Evolutionary conservation across 2,888 invertebrate genomes (phyloP), one percentile per base, ranked within the genome.

Genomic region (Eretmocerus hayati): DNA sequence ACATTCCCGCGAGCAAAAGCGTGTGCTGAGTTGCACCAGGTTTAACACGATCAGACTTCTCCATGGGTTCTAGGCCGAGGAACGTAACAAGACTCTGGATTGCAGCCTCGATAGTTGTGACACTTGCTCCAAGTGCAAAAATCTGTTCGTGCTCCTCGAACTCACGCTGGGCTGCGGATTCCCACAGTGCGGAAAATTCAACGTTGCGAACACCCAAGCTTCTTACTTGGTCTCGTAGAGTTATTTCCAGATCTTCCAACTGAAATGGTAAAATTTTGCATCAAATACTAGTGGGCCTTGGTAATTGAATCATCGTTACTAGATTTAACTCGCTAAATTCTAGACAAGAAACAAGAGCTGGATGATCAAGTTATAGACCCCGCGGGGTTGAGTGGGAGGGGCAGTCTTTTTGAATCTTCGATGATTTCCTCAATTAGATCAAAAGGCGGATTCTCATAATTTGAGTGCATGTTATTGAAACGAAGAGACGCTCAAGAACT

Each of bases 201-300:
- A 77, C 69, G 4, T 58, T 62, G 31, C 64, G 63, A 62, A 72
- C 78, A 13, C 77, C 77, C 9, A 74, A 75, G 0, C 83, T 77
- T 0, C 88, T 85, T 58, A 93, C 83, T 73, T 91, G 90, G 74
- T 95, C 93, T 4, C 85, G 84, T 5, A 93, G 77, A 2, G 81
- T 81, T 37, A 94, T 75, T 68, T 94, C 93, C 26, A 93, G 73
- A 73, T 97, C 95, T 74, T 99, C 99, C 48, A 99, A 69, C 83
- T 83, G 48, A 23, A 59, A 46, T n/a, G n/a, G n/a, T n/a, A n/a
- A n/a, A n/a, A n/a, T n/a, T n/a, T n/a, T n/a, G n/a, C n/a, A n/a
- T n/a, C n/a, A n/a, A n/a, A n/a, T n/a, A n/a, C n/a, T n/a, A n/a
- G n/a, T n/a, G n/a, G n/a, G n/a, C n/a, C n/a, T n/a, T n/a, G n/a